phyloP scores from a whole-genome alignment of 2,113 vertebrate genomes.

The Ahaetulla prasina region DNA sequence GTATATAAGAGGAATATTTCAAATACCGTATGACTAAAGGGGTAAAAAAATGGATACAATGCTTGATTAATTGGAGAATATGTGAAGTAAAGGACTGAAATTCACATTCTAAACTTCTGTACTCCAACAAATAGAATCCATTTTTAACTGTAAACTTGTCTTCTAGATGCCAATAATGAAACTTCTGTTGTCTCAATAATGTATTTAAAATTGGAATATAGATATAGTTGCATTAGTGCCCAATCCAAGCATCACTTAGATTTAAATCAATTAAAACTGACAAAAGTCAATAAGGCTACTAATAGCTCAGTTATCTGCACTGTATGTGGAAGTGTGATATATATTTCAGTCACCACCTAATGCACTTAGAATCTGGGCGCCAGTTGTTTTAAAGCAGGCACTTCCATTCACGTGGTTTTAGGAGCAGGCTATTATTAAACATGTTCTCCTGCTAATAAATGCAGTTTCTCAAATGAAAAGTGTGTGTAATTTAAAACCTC shows the following conservation, averaged over 20 bases:
- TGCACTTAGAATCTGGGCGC: background rate
- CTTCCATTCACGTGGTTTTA: background rate
- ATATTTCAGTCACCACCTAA: background rate
- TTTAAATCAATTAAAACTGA: constrained; percentile 10
- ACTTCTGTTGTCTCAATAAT: constrained; percentile 2
- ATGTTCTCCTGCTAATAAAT: background rate
- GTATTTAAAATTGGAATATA: constrained; percentile 18
- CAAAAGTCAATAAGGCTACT: constrained; percentile 8
- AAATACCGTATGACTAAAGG: background rate
- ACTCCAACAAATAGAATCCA: background rate
- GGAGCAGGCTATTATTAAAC: background rate
- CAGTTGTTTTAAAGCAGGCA: background rate
- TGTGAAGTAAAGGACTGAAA: background rate
- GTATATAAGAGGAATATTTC: background rate
- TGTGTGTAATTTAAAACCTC: background rate
- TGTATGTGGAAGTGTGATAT: background rate
- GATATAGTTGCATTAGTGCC: background rate
- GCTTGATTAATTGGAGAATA: background rate
- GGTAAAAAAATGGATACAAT: background rate
- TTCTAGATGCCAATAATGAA: background rate
- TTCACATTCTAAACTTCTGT: background rate
- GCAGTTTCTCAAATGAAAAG: background rate
- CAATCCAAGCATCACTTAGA: background rate
- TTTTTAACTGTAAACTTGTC: background rate
- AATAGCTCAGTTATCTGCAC: background rate